Evolutionary conservation across 2,113 vertebrate genomes (phyloP).

Genomic region (Agelaius tricolor): DNA sequence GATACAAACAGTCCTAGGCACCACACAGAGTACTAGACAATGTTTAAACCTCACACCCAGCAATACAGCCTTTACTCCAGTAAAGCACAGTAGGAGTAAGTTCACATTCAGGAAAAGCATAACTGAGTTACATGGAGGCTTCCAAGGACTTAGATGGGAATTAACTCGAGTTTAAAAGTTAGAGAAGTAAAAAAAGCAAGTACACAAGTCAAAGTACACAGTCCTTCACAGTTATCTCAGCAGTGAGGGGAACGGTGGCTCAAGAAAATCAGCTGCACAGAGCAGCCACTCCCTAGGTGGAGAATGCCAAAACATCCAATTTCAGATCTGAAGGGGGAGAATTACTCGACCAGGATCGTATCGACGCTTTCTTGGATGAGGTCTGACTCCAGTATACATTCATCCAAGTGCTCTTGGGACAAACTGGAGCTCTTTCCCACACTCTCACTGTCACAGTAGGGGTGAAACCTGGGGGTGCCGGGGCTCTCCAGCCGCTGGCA

Average conservation of each 20-base stretch:
- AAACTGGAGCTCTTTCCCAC: constrained; percentile 72
- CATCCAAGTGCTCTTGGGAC: constrained; percentile 85
- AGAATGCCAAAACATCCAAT: background rate
- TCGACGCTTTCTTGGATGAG: constrained; percentile 88
- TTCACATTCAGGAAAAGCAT: background rate
- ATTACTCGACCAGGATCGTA: constrained; percentile 83
- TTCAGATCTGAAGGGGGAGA: background rate
- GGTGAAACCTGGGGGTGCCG: constrained; percentile 78
- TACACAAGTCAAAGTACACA: background rate
- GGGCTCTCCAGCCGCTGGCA: constrained; percentile 83
- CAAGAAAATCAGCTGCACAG: background rate
- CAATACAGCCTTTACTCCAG: background rate
- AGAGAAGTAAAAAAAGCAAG: constrained; percentile 14
- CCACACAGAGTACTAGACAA: background rate
- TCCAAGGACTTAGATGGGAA: background rate
- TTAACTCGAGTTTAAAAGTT: background rate
- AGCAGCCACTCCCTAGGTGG: background rate
- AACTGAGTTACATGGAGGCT: background rate
- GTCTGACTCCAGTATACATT: constrained; percentile 87
- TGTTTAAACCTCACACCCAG: constrained; percentile 10
- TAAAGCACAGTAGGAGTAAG: background rate
- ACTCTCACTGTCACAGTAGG: constrained; percentile 76
- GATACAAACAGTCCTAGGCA: background rate
- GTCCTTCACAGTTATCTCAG: constrained; percentile 21
- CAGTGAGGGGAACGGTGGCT: background rate